phyloP scores from a whole-genome alignment of 2,888 invertebrate species.

The Eupithecia insigniata region DNA sequence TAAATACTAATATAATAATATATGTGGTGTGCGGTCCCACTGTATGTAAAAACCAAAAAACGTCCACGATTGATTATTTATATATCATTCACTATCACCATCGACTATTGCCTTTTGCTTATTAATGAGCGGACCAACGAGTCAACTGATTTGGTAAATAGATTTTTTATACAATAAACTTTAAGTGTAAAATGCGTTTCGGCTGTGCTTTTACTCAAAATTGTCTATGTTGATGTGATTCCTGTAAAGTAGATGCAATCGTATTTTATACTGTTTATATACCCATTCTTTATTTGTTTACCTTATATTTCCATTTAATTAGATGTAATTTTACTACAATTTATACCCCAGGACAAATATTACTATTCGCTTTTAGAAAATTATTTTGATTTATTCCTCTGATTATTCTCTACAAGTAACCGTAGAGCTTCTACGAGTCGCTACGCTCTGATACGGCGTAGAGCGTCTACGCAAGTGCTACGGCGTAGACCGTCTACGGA shows the following conservation, averaged over 20 bases:
- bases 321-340: not conserved
- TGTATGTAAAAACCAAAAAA: conserved; percentile 19
- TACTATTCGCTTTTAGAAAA: not conserved
- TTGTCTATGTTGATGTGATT: conserved; percentile 48
- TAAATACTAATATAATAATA: too few species aligned
- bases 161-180: conserved; percentile 69
- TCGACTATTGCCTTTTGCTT: conserved; percentile 78
- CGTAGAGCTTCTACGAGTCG: conserved; percentile 31
- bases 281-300: conserved; percentile 3
- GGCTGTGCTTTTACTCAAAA: conserved; percentile 77
- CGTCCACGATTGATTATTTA: conserved; percentile 32
- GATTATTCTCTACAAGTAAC: not conserved
- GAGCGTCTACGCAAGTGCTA: not conserved
- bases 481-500: conserved; percentile 24
- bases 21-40: not conserved
- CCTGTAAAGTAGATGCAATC: conserved; percentile 37
- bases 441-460: conserved; percentile 14
- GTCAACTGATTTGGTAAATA: conserved; percentile 76
- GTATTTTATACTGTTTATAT: conserved; percentile 25
- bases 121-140: conserved; percentile 78
- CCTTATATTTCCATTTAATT: not conserved
- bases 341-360: not conserved
- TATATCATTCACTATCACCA: conserved; percentile 48
- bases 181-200: conserved; percentile 66
- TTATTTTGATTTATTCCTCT: not conserved